Evolutionary conservation across 1,140 invertebrate genomes (phyloP).

Genomic region (Helicoverpa zea): DNA sequence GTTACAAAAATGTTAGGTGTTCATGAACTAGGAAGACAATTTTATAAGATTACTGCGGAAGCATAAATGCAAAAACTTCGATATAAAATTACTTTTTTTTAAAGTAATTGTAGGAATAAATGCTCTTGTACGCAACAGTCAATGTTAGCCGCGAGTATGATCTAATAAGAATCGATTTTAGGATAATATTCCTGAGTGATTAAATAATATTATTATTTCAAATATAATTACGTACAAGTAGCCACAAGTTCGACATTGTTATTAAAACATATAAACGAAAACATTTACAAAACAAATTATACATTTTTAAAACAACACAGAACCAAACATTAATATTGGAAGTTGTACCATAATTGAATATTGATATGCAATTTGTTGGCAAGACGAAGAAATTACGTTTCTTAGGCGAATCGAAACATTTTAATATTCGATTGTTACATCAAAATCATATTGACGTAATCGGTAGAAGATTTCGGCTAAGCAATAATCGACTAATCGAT

Average conservation of each 20-base stretch:
- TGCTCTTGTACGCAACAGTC: neutral
- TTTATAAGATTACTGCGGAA: neutral
- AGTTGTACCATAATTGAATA: neutral
- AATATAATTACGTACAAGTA: neutral
- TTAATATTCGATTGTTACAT: too few relatives aligned
- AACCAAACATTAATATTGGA: neutral
- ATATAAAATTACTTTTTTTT: too few relatives aligned
- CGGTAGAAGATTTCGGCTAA: neutral
- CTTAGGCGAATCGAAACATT: too few relatives aligned
- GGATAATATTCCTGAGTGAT: too few relatives aligned
- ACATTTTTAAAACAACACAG: slow-evolving; percentile 8
- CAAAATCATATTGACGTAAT: slow-evolving; percentile 1
- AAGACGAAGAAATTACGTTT: too few relatives aligned
- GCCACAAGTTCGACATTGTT: slow-evolving; percentile 15
- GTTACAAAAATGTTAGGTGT: neutral
- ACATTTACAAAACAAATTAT: slow-evolving; percentile 40
- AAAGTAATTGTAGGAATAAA: neutral
- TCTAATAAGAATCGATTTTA: neutral
- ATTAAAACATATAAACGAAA: slow-evolving; percentile 27
- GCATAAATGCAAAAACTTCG: too few relatives aligned
- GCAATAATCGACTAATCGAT: neutral
- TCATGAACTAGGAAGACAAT: neutral
- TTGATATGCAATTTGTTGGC: too few relatives aligned
- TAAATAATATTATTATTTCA: too few relatives aligned
- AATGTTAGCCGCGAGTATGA: too few relatives aligned